Base-by-base conservation (phyloP, 2,797 vertebrate genomes). In the Chelonia mydas region DNA sequence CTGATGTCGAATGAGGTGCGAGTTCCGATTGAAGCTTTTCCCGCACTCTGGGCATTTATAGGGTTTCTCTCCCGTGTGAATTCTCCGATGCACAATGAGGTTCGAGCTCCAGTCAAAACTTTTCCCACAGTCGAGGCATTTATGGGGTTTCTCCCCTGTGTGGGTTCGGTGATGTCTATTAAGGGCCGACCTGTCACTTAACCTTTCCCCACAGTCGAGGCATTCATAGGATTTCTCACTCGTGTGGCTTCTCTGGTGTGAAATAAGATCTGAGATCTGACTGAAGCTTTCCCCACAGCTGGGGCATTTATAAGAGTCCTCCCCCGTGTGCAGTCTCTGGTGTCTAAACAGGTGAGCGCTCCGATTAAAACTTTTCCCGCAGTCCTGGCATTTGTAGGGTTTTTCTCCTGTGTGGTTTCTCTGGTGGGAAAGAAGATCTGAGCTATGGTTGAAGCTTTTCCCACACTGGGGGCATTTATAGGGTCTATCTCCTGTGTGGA, bases 111-210 rank as follows among this genome's bases (percentile, higher is more conserved):
- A 94, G 50, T 95, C 91, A 76, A 97, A 97, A 59, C 95, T 91
- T 68, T 97, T 95, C 4, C 94, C 95, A 76, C 95, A 97, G 13
- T 96, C 84, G 3, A 37, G 55, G 55, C 96, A 97, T 17, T 76
- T 81, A 41, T 95, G 97, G 10, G 95, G 95, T 27, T 94, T 95
- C 83, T 96, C 97, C 37, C 97, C 96, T n/a, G 94, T 94, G 51
- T 98, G 97, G 51, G 96, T 93, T 41, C 93, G 92, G 77, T 93
- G 95, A 80, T 97, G 97, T 41, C 93, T 93, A 33, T 96, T 94
- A 5, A 97, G 96, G 57, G 96, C 92, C 6, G 95, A 94, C 28
- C 89, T 94, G 41, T 94, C 90, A 49, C 91, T 88, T 57, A 97
- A 97, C 12, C 86, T 87, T 80, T 97, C 96, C 2, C 94, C 95